Evolutionary conservation across 64 coral and sea anemone species (phyloP).

Genomic region (Dendronephthya gigantea): DNA sequence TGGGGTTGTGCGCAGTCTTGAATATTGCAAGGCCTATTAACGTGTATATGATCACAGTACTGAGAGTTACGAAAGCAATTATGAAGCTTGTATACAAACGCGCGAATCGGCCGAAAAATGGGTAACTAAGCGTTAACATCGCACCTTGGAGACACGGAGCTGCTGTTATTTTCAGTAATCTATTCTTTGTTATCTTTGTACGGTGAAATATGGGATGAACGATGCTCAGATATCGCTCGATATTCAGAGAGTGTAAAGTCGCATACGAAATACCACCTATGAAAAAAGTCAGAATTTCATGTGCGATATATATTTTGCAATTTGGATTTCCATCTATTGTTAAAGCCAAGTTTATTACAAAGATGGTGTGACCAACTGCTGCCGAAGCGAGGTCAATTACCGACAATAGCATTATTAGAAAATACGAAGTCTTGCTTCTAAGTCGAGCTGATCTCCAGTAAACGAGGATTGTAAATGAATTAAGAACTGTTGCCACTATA

Average conservation of each 20-base stretch:
- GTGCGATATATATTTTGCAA: too few relatives aligned
- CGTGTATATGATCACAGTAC: not conserved
- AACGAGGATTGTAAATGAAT: too few relatives aligned
- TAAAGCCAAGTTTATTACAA: too few relatives aligned
- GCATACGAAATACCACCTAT: too few relatives aligned
- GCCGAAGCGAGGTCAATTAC: not conserved
- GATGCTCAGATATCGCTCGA: too few relatives aligned
- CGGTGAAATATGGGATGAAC: not conserved
- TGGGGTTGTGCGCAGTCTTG: not conserved
- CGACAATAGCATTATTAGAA: not conserved
- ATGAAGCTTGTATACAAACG: not conserved
- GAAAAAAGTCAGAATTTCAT: too few relatives aligned
- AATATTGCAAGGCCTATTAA: not conserved
- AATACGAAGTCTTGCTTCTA: too few relatives aligned
- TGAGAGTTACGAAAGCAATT: not conserved
- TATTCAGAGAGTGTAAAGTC: too few relatives aligned
- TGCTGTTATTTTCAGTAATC: not conserved
- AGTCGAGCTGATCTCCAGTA: too few relatives aligned
- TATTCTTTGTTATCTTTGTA: not conserved
- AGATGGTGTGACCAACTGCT: not conserved
- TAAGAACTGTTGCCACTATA: too few relatives aligned
- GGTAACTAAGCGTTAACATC: not conserved
- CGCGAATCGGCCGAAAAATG: too few relatives aligned
- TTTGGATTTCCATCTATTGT: too few relatives aligned
- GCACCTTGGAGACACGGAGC: not conserved